These are phyloP conservation scores for Prosapia bicincta DNA, from an alignment of 2,888 invertebrate species.

Conservation along the genomic window DNA sequence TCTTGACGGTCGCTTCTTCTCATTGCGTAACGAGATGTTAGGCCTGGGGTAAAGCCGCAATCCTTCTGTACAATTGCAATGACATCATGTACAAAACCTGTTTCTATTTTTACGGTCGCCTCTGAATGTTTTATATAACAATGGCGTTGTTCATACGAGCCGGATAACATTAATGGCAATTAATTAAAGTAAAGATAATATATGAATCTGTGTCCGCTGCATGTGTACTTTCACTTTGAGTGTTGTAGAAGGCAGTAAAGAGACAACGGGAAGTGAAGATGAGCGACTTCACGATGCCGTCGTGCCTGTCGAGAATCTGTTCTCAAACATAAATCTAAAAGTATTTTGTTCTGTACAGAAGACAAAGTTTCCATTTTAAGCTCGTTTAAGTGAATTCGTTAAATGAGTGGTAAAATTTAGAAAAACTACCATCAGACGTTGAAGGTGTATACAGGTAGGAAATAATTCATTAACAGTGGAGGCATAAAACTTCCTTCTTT, in stretches of 20 bases:
- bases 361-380: no score
- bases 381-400: no score
- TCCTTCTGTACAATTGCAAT: background rate
- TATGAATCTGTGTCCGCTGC: background rate
- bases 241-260: no score
- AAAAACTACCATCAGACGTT: no score
- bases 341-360: no score
- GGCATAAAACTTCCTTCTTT: no score
- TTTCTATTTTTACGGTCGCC: background rate
- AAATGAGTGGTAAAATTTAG: no score
- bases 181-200: background rate
- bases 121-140: background rate
- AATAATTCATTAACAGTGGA: no score
- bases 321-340: no score
- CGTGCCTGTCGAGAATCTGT: no score
- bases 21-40: background rate
- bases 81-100: background rate
- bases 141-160: background rate
- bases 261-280: background rate
- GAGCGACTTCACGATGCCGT: background rate
- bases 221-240: background rate
- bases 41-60: background rate
- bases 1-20: background rate
- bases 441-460: no score
- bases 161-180: background rate